These are phyloP conservation scores for Phrynocephalus forsythii DNA, from an alignment of 2,797 vertebrate genomes.

Conservation along the genomic window DNA sequence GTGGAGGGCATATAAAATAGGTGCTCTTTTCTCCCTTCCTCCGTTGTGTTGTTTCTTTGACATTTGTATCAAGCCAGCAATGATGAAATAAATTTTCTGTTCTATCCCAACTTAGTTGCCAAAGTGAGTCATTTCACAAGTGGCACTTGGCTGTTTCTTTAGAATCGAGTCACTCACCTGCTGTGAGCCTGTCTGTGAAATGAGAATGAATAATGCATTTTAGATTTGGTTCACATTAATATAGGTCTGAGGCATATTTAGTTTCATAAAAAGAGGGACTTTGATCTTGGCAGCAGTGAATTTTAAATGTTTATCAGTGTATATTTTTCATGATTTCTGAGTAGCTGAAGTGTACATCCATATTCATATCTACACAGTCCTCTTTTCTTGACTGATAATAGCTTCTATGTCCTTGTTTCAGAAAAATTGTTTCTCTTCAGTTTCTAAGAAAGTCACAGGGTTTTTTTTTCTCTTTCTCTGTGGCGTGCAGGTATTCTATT, in stretches of 20 bases:
- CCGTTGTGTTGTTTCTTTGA: conserved; percentile 32
- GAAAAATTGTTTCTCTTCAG: conserved; percentile 36
- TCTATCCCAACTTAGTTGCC: conserved; percentile 52
- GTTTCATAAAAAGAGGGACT: conserved; percentile 61
- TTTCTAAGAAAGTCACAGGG: conserved; percentile 9
- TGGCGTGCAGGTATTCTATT: conserved; percentile 86
- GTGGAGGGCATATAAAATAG: conserved; percentile 26
- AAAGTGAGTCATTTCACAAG: conserved; percentile 56
- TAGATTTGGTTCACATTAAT: conserved; percentile 59
- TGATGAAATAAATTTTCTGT: conserved; percentile 51
- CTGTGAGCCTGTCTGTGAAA: conserved; percentile 50
- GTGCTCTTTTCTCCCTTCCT: conserved; percentile 39
- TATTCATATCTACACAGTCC: conserved; percentile 45
- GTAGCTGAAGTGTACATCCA: conserved; percentile 22
- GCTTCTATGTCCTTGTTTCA: conserved; percentile 23
- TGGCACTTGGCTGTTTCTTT: conserved; percentile 62
- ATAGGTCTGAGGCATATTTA: conserved; percentile 64
- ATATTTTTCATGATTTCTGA: conserved; percentile 54
- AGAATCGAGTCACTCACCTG: conserved; percentile 55
- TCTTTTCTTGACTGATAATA: conserved; percentile 50
- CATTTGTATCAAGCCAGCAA: conserved; percentile 47
- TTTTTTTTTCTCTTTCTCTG: conserved; percentile 3
- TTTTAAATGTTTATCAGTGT: conserved; percentile 63
- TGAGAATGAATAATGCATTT: conserved; percentile 60
- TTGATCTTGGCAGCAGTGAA: conserved; percentile 57